These are phyloP conservation scores for Lophius piscatorius DNA, from an alignment of 2,113 vertebrate genomes.

Conservation along the genomic window DNA sequence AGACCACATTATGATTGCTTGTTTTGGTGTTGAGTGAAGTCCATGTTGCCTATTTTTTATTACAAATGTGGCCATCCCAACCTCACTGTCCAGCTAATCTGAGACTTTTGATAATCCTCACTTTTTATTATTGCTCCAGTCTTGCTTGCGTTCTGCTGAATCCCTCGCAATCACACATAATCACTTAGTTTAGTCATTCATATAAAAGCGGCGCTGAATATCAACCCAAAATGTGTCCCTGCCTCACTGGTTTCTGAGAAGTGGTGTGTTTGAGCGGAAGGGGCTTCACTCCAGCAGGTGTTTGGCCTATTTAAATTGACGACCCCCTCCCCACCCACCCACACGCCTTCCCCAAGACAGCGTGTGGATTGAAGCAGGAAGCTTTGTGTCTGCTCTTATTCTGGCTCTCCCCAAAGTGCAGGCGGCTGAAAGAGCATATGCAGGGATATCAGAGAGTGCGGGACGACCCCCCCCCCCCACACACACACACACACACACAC, in stretches of 20 bases:
- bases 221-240: conserved; percentile 71
- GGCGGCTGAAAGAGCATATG: conserved; percentile 81
- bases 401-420: conserved; percentile 77
- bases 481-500: too few relatives aligned
- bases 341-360: conserved; percentile 77
- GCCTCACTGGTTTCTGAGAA: conserved; percentile 73
- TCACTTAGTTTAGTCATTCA: conserved; percentile 48
- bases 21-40: conserved; percentile 24
- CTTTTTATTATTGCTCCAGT: conserved; percentile 27
- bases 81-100: conserved; percentile 9
- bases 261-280: conserved; percentile 73
- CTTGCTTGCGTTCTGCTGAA: conserved; percentile 29
- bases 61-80: conserved; percentile 12
- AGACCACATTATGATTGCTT: conserved; percentile 36
- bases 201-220: conserved; percentile 72
- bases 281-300: conserved; percentile 82
- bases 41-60: conserved; percentile 23
- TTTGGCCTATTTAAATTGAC: conserved; percentile 83
- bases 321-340: conserved; percentile 46
- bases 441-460: conserved; percentile 83
- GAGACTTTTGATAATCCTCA: conserved; percentile 14
- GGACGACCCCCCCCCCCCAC: conserved; percentile 73
- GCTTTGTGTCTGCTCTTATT: conserved; percentile 88
- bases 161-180: conserved; percentile 24
- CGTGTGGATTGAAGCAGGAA: conserved; percentile 84